Evolutionary conservation across 1,140 invertebrate genomes (phyloP).

Genomic region (Drosophila albomicans): DNA sequence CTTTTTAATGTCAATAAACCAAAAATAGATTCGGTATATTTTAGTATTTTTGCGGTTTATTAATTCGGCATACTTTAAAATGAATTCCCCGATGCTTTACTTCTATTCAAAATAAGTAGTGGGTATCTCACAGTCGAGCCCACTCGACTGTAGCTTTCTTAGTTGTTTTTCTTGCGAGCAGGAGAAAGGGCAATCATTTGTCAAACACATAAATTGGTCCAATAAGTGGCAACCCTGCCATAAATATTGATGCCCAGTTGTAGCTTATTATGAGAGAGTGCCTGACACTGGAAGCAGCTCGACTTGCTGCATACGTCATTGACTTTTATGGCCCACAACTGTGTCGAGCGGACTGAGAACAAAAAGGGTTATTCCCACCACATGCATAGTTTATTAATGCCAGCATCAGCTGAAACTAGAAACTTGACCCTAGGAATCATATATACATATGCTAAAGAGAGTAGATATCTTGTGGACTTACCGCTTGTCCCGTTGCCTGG

Average conservation of each 20-base stretch:
- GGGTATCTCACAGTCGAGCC: too few relatives aligned
- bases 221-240: constrained; percentile 50
- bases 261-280: constrained; percentile 38
- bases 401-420: constrained; percentile 40
- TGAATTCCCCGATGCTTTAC: too few relatives aligned
- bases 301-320: constrained; percentile 49
- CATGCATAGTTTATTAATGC: constrained; percentile 32
- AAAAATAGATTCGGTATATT: too few relatives aligned
- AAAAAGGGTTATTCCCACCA: constrained; percentile 11
- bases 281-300: constrained; percentile 6
- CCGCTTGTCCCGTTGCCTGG: constrained; percentile 80
- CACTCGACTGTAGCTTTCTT: too few relatives aligned
- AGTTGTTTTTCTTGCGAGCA: too few relatives aligned
- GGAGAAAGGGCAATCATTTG: constrained; percentile 39
- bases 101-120: too few relatives aligned
- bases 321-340: constrained; percentile 48
- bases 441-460: not conserved
- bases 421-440: constrained; percentile 25
- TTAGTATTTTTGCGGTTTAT: too few relatives aligned
- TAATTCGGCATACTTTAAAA: too few relatives aligned
- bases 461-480: constrained; percentile 57
- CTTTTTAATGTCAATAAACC: too few relatives aligned
- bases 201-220: constrained; percentile 59
- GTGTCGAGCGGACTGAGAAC: not conserved
- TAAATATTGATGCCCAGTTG: constrained; percentile 72